Base-by-base conservation (phyloP, 2,888 invertebrate species). In the Lithodes maja region DNA sequence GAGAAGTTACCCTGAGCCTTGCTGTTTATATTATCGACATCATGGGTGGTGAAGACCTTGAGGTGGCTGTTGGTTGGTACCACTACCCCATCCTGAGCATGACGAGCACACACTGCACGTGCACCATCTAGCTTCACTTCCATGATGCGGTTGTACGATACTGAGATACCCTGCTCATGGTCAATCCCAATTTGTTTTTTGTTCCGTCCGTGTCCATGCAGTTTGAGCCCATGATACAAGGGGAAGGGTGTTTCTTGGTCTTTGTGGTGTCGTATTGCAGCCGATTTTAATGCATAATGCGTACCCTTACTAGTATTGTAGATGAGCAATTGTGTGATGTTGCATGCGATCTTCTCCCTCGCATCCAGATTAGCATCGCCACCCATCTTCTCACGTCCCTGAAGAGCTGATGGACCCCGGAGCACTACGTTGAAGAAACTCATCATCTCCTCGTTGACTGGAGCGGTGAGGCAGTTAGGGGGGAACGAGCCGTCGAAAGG, bases 11-110 rank as follows among this genome's bases (percentile, higher is more conserved):
- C 9, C 33, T 78, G 78, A 15, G 9, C 78, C 33, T 7, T 17
- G 78, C 49, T 49, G 7, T 17, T 49, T 78, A 78, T 78, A 7
- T 78, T 78, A 7, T 78, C 78, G 12, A 78, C 33, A 17, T 68
- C 68, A 68, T 68, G 68, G 68, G 68, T 68, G 68, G 68, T 68
- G 68, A 68, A 68, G 15, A 68, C 68, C 7, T 68, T 68, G 68
- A 68, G 68, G 15, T 15, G 68, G 15, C 68, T 55, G 50, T 83
- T 83, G 2, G 68, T 61, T 17, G 69, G 33, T 49, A 83, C 2
- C 61, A 83, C 69, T 33, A 33, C 33, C 33, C 33, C 33, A 33
- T 33, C 33, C 33, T 33, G 33, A 33, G 33, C 33, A 33, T 33
- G 33, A 33, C 33, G 33, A 33, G 33, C 33, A 33, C 33, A 33